Conservation (phyloP, 1,140 invertebrate species). For the Cotesia glomerata region DNA sequence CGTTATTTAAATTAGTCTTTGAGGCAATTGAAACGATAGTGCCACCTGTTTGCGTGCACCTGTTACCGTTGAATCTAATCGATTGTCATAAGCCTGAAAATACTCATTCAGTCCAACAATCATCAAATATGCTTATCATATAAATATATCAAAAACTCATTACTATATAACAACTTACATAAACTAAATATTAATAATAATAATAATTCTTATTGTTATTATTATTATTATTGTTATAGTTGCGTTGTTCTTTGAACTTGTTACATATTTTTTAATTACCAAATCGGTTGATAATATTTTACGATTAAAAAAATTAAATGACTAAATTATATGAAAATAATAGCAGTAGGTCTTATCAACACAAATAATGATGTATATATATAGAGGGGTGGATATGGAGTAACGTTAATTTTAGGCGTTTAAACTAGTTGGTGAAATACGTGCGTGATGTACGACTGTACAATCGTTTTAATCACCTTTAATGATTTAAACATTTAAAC, state of each 20-base stretch:
- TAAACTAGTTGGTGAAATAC: not conserved
- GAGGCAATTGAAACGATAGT: constrained; percentile 19
- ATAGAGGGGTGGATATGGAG: too few relatives aligned
- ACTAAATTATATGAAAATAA: too few relatives aligned
- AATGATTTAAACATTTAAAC: constrained; percentile 31
- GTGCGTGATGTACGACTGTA: not conserved
- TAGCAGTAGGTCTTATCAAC: too few relatives aligned
- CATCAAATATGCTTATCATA: not conserved
- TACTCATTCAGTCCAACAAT: not conserved
- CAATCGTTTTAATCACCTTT: constrained; percentile 23
- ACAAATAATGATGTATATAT: too few relatives aligned
- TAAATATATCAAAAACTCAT: too few relatives aligned
- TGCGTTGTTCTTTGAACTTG: not conserved
- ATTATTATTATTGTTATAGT: too few relatives aligned
- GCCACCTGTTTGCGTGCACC: constrained; percentile 31
- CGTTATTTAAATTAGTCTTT: constrained; percentile 17
- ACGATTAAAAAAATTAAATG: too few relatives aligned
- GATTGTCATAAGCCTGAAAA: constrained; percentile 9
- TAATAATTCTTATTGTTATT: too few relatives aligned
- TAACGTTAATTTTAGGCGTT: too few relatives aligned
- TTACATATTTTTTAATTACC: not conserved
- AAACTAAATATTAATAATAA: too few relatives aligned
- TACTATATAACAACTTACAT: too few relatives aligned
- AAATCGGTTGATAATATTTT: not conserved
- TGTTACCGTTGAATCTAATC: constrained; percentile 17